Percentiles rank a stretch among this genome's conserved stretches.
These are phyloP conservation scores for Benthosema pterotum DNA, from an alignment of 2,797 vertebrate genomes.

Conservation along the genomic window DNA sequence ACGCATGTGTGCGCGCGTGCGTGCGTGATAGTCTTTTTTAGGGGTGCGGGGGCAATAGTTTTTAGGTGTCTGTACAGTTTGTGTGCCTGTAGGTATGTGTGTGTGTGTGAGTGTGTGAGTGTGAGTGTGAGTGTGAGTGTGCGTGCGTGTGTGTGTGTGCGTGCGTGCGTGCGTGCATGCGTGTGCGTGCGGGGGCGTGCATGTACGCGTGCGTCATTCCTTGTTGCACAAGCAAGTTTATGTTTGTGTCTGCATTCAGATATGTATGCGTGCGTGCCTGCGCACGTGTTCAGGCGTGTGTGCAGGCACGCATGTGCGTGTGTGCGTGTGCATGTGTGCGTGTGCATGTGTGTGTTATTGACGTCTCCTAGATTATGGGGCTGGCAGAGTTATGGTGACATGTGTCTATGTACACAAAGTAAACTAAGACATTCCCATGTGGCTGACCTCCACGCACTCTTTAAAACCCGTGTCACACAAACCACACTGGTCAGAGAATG, in stretches of 20 bases:
- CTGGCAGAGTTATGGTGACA: conserved; percentile 44
- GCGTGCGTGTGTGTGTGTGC: too few species aligned
- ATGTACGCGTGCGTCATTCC: conserved; percentile 10
- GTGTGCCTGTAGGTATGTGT: too few species aligned
- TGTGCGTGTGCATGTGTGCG: not conserved
- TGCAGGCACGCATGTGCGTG: not conserved
- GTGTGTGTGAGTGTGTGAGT: too few species aligned
- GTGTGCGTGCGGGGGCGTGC: conserved; percentile 13
- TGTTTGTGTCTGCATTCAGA: conserved; percentile 16
- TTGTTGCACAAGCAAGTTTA: conserved; percentile 10
- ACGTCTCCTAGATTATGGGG: conserved; percentile 50
- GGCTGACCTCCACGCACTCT: conserved; percentile 56
- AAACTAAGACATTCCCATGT: conserved; percentile 67
- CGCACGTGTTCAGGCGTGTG: not conserved
- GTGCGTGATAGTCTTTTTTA: conserved; percentile 8
- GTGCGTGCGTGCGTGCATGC: conserved; percentile 4
- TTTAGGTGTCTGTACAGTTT: too few species aligned
- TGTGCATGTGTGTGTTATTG: conserved; percentile 14
- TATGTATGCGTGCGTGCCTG: conserved; percentile 5
- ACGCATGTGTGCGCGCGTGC: not conserved
- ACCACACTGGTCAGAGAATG: conserved; percentile 4
- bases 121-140: too few species aligned
- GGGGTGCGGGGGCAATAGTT: too few species aligned
- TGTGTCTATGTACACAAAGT: conserved; percentile 57
- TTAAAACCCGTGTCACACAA: conserved; percentile 52